Conservation (phyloP, 2,888 invertebrate species). For the Zonitis immaculata region DNA sequence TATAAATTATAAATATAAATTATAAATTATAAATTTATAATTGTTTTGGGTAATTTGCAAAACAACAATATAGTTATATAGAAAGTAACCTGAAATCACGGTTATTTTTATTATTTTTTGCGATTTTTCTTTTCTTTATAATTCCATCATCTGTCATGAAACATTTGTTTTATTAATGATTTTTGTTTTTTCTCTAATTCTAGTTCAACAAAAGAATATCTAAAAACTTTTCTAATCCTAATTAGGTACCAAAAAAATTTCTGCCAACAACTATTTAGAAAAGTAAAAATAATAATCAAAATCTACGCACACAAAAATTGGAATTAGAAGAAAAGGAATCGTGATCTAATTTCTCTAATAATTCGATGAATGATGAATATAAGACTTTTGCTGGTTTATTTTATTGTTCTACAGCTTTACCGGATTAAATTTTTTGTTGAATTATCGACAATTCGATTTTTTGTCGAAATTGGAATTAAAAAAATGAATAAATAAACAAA, state of each 20-base stretch:
- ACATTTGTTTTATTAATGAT: background rate
- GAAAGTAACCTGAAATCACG: conserved; percentile 1
- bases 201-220: background rate
- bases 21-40: background rate
- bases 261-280: background rate
- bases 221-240: background rate
- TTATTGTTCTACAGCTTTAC: no score
- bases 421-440: no score
- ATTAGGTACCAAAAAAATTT: background rate
- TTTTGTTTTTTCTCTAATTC: background rate
- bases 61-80: background rate
- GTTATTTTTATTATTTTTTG: background rate
- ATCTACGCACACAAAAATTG: background rate
- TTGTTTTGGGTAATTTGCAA: background rate
- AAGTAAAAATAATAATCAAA: background rate
- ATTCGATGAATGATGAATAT: background rate
- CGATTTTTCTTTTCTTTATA: background rate
- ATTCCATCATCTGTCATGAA: background rate
- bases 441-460: no score
- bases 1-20: background rate
- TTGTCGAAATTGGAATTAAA: no score
- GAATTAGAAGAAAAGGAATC: background rate
- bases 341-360: background rate
- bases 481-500: no score
- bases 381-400: no score